Conservation (phyloP, 92 coral and sea anemone genomes). For the Galaxea fascicularis region DNA sequence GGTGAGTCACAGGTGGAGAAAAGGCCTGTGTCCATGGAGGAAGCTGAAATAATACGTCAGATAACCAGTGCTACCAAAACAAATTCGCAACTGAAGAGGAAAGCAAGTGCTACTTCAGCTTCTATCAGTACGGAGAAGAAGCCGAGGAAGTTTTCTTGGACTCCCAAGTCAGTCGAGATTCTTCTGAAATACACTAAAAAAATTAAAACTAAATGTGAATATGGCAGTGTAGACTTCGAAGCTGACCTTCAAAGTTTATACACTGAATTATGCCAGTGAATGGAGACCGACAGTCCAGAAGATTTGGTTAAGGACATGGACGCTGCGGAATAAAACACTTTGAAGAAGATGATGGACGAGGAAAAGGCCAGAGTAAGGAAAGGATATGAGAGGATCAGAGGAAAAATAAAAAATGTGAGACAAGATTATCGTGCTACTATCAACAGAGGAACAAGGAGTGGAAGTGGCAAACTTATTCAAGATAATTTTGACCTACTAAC, state of each 20-base stretch:
- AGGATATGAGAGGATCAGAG: conserved; percentile 47
- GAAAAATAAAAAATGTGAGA: conserved; percentile 47
- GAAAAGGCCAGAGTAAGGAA: conserved; percentile 25
- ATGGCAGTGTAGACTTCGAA: conserved; percentile 51
- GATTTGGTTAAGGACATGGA: conserved; percentile 63
- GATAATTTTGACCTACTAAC: conserved; percentile 51
- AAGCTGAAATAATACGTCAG: conserved; percentile 12
- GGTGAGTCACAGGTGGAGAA: conserved; percentile 5
- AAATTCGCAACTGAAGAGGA: conserved; percentile 11
- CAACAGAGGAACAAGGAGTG: conserved; percentile 46
- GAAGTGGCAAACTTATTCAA: conserved; percentile 57
- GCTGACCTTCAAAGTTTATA: conserved; percentile 37
- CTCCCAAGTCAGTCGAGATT: conserved; percentile 46
- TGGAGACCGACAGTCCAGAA: background rate
- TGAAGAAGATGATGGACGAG: conserved; percentile 10
- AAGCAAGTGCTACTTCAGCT: conserved; percentile 27
- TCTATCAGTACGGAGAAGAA: conserved; percentile 24
- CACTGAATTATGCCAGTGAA: conserved; percentile 15
- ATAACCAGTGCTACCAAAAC: conserved; percentile 5
- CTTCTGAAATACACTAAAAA: conserved; percentile 56
- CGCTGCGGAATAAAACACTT: conserved; percentile 18
- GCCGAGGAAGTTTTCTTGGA: conserved; percentile 48
- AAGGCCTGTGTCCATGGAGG: background rate
- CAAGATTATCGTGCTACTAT: conserved; percentile 57
- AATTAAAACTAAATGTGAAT: conserved; percentile 60